Evolutionary conservation across 2,797 vertebrate species (phyloP).

Genomic region (Chiloscyllium punctatum): DNA sequence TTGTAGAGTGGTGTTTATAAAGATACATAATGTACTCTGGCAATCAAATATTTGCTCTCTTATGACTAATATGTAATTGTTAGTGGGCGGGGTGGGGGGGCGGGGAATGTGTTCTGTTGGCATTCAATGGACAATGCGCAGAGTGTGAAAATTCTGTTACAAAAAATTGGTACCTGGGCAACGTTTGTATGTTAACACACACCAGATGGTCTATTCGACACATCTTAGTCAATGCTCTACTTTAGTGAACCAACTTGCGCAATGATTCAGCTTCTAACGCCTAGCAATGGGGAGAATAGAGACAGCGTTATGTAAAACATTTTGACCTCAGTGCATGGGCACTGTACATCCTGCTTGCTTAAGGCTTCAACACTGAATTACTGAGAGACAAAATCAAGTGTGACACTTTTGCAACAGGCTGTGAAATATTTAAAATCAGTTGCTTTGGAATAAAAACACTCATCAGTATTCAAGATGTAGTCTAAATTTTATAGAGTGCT

Average conservation of each 20-base stretch:
- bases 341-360: not conserved
- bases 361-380: not conserved
- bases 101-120: not conserved
- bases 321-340: not conserved
- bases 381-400: not conserved
- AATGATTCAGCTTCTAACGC: not conserved
- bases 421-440: constrained; percentile 16
- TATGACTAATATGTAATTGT: not conserved
- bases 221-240: constrained; percentile 21
- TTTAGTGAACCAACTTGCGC: not conserved
- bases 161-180: not conserved
- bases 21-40: not conserved
- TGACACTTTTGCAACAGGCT: not conserved
- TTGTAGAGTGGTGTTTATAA: not conserved
- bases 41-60: not conserved
- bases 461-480: constrained; percentile 10
- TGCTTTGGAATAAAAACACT: not conserved
- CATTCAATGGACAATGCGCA: not conserved
- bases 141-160: not conserved
- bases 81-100: not conserved
- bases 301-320: not conserved
- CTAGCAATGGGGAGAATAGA: not conserved
- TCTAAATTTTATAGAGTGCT: constrained; percentile 2
- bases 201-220: constrained; percentile 11
- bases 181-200: not conserved